phyloP scores from a whole-genome alignment of 2,113 vertebrate species.

The Pelodiscus sinensis region DNA sequence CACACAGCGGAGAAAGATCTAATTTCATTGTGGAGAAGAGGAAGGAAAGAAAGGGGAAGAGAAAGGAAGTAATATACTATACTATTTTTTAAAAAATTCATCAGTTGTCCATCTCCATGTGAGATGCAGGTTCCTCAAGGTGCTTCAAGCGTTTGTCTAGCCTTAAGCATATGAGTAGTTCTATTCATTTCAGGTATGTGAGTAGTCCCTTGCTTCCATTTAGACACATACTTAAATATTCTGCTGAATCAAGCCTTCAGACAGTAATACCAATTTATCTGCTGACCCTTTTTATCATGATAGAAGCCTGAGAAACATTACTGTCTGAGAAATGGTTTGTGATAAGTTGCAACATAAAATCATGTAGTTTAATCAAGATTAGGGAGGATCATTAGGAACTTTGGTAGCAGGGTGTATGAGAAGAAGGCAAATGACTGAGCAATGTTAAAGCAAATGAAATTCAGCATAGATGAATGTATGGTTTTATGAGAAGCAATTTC shows the following conservation, averaged over 20 bases:
- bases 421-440: not conserved
- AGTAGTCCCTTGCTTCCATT: not conserved
- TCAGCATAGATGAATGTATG: not conserved
- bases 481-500: no score
- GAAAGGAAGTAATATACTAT: not conserved
- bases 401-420: not conserved
- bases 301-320: not conserved
- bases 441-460: not conserved
- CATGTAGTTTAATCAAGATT: not conserved
- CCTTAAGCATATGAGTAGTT: not conserved
- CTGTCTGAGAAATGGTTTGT: not conserved
- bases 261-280: not conserved
- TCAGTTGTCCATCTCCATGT: not conserved
- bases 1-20: not conserved
- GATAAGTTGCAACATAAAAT: not conserved
- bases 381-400: not conserved
- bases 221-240: not conserved
- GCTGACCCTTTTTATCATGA: not conserved
- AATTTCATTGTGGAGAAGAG: not conserved
- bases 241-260: not conserved
- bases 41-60: not conserved
- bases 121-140: not conserved
- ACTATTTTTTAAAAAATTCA: not conserved
- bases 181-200: not conserved
- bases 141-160: not conserved